Base-by-base conservation (phyloP, 1,140 invertebrate genomes). In the Drosophila novamexicana region DNA sequence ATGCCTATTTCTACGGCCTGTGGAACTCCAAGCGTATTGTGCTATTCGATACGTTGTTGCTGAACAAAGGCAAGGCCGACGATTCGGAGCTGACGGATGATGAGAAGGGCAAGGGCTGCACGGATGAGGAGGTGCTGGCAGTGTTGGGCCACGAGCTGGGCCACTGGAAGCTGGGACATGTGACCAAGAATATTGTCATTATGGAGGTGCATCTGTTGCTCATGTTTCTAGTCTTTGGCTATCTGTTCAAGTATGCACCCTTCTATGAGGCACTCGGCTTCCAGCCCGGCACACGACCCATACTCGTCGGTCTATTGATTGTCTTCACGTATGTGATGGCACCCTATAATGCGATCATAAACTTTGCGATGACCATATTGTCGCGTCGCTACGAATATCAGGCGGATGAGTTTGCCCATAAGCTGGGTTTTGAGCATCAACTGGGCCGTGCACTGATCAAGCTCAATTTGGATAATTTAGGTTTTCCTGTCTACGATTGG, bases 1-100 rank as follows among this genome's bases (percentile, higher is more conserved):
- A 99, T 95, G 98, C 98, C 9, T 99, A 99, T 92, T 97, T 99
- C 86, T 99, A 98, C 93, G 99, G 99, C 4, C 96, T 99, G 77
- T 98, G 97, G 94, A 99, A 99, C 82, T 96, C 98, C 53, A 99
- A 99, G 91, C 94, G 98, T 66, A 99, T 99, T 92, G 99, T 99
- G n/a, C 93, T 99, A 4, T 99, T 98, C 93, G 99, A 99, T 93
- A 99, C 99, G 6, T 93, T 99, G 37, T 92, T 78, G 67, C 82
- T 81, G 58, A 93, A 78, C 81, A 93, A 77, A 85, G 92, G 82
- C 57, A 89, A 88, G 16, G 7, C 77, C 1, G 91, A 93, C 37
- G 91, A 93, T 50, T 83, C 92, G 2, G 88, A 91, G 5, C 39
- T 92, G 8, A 79, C 90, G 16, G 93, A 94, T 40, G 91, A 93